Conservation (phyloP, 2,888 invertebrate species). For the Saturnia pavonia region DNA sequence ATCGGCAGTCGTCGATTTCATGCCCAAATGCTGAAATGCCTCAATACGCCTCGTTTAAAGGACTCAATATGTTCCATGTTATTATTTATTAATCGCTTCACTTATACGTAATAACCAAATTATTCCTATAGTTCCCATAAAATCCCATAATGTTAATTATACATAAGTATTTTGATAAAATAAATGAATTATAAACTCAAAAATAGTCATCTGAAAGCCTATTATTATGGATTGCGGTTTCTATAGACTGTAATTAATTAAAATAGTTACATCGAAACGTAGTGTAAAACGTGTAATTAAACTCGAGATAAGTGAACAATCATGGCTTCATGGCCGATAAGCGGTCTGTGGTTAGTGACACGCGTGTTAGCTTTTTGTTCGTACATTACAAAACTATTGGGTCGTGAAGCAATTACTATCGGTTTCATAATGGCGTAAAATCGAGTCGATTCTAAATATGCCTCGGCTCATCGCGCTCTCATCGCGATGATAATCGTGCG, state of each 20-base stretch:
- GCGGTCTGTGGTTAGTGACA: slow-evolving; percentile 22
- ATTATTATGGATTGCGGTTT: neutral
- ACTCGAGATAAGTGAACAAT: slow-evolving; percentile 7
- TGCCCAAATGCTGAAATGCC: too few species aligned
- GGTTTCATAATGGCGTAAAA: neutral
- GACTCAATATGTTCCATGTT: too few species aligned
- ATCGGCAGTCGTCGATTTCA: too few species aligned
- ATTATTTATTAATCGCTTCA: too few species aligned
- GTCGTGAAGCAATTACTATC: slow-evolving; percentile 3
- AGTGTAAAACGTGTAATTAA: slow-evolving; percentile 11
- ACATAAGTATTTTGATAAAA: neutral
- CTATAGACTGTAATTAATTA: neutral
- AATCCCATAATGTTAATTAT: too few species aligned
- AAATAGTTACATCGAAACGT: slow-evolving; percentile 7
- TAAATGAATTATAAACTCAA: neutral
- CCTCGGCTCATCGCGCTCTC: too few species aligned
- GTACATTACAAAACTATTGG: neutral
- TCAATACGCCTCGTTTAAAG: too few species aligned
- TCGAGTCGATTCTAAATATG: neutral
- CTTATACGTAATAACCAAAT: too few species aligned
- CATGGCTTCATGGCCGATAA: slow-evolving; percentile 14
- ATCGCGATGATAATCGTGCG: too few species aligned
- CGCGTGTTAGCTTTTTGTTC: slow-evolving; percentile 6
- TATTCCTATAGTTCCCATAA: too few species aligned
- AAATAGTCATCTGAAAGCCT: neutral